Evolutionary conservation across 2,113 vertebrate species (phyloP), one percentile per base, ranked within the genome.

Genomic region (Cervus canadensis): DNA sequence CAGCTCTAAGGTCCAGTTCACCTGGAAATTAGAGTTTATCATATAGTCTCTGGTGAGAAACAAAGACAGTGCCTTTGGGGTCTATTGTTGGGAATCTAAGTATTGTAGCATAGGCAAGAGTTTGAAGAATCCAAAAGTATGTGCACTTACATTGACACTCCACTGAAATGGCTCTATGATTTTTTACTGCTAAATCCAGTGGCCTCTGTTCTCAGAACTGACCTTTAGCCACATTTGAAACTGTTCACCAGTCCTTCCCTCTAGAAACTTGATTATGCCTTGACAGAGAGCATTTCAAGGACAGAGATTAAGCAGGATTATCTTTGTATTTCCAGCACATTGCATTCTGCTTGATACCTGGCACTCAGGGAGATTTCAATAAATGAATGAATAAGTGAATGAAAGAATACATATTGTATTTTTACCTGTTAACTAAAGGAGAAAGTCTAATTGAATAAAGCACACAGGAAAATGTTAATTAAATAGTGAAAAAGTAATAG

Each of bases 341-440:
- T 81, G 21, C 48, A 62, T 62, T 76, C 78, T 82, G 30, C 4
- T 25, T 94, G 17, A 54, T 15, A 89, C 5, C 67, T 54, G 30
- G 26, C n/a, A 87, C 50, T 93, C 76, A 59, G 30, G 78, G 12
- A 76, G 45, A 93, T 81, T 85, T 93, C 86, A 87, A 28, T 64
- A 48, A 81, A 83, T 26, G 54, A 94, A 85, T 85, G 59, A 82
- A 60, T 64, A 43, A 85, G 67, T 30, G 56, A 95, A 81, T 85
- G 59, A 62, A 60, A 57, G 33, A 57, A 57, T 43, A 26, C 28
- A 84, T 87, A 60, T 52, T 92, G 16, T 89, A 60, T 67, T 95
- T 96, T 82, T 59, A 97, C 74, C 48, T 94, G 33, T 54, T 54
- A 85, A 85, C 59, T 88, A 64, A 94, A 92, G 12, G 12, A 96